Base-by-base conservation (phyloP, 2,888 invertebrate genomes). In the Drosophila helvetica region DNA sequence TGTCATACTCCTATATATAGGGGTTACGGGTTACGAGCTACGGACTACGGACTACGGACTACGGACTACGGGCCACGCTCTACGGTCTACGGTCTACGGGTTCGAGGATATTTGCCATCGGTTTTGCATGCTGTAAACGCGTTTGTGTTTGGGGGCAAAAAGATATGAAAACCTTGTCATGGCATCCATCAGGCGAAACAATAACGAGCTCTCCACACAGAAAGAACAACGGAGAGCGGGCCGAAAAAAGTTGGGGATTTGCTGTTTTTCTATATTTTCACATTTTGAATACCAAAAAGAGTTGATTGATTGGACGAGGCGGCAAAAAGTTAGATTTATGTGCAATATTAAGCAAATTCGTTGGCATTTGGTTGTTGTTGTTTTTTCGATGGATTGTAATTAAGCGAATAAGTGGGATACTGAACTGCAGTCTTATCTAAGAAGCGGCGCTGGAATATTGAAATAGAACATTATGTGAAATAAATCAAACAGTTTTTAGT, bases 81-180 rank as follows among this genome's bases (percentile, higher is more conserved):
- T 22, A 30, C 30, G 27, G 27, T 8, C 3, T 27, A 38, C 30
- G 27, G 46, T 10, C 3, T 47, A 9, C 7, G 46, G 33, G 25
- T 25, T 38, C 25, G 62, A 15, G 33, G 27, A 42, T 58, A 22
- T 50, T 53, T 62, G 27, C 60, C 63, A 73, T 70, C 54, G 63
- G 60, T 78, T 66, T 46, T 46, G 71, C 77, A 77, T 77, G 65
- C 60, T 70, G 70, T 63, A 70, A 74, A 60, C 48, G 63, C 71
- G 33, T 48, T 42, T 55, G 46, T 52, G 51, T 19, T 30, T 27
- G 51, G 10, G 48, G 47, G 18, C 18, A 66, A 66, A 70, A 68
- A 80, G 70, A 80, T 83, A 77, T 78, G 69, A 80, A 78, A 78
- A 64, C 74, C 76, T 19, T 78, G 67, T 68, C 75, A 75, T 60